Evolutionary conservation across 2,113 vertebrate species (phyloP).

Genomic region (Mesembrinibis cayennensis): DNA sequence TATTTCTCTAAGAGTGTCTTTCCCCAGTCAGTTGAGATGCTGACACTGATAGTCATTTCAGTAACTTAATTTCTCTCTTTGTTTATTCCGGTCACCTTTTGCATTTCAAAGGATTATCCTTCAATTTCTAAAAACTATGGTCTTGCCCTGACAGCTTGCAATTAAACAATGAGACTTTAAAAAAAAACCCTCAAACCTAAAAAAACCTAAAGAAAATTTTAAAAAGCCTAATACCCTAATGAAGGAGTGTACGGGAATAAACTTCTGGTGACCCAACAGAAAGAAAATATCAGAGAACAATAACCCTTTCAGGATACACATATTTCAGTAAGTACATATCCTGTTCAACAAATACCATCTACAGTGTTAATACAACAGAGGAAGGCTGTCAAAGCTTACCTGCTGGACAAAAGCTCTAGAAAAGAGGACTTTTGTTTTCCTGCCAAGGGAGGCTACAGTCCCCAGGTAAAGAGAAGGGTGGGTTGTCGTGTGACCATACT

Average conservation of each 20-base stretch:
- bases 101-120: not conserved
- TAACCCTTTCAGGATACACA: conserved; percentile 43
- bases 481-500: not conserved
- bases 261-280: conserved; percentile 18
- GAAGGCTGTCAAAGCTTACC: not conserved
- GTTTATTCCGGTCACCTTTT: not conserved
- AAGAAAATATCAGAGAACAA: conserved; percentile 55
- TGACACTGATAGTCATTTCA: not conserved
- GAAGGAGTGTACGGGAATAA: not conserved
- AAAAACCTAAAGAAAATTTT: not conserved
- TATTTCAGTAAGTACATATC: conserved; percentile 35
- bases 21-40: not conserved
- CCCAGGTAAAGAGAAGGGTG: not conserved
- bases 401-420: not conserved
- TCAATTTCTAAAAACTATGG: not conserved
- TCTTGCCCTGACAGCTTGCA: not conserved
- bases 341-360: conserved; percentile 10
- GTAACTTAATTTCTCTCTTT: not conserved
- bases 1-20: not conserved
- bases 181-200: not conserved
- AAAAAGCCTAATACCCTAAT: not conserved
- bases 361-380: conserved; percentile 18
- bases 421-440: not conserved
- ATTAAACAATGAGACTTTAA: not conserved
- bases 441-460: not conserved